Conservation (phyloP, 2,888 invertebrate genomes). For the Thalpophila matura region DNA sequence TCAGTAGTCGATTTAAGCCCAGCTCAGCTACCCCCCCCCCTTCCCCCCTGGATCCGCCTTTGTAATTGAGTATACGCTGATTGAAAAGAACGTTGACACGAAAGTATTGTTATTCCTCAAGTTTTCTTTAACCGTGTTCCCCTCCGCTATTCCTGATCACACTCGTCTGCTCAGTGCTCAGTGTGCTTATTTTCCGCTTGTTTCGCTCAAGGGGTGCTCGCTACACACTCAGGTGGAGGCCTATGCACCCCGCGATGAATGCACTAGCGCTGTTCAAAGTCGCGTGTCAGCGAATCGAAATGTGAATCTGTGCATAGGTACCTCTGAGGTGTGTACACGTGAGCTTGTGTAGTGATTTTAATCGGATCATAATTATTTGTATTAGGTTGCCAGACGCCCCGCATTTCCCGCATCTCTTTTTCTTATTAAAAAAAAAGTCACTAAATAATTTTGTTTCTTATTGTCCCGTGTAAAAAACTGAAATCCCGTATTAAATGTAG, state of each 20-base stretch:
- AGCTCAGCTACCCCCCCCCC: too few species aligned
- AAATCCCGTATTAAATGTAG: too few species aligned
- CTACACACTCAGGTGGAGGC: slow-evolving; percentile 30
- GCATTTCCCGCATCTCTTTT: too few species aligned
- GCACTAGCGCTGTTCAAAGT: slow-evolving; percentile 11
- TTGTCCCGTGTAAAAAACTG: too few species aligned
- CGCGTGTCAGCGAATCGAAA: slow-evolving; percentile 18
- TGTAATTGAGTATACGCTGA: too few species aligned
- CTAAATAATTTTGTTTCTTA: too few species aligned
- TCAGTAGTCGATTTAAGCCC: too few species aligned
- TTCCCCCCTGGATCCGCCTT: too few species aligned
- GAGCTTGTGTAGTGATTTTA: not conserved
- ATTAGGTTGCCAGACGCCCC: too few species aligned
- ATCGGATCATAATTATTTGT: too few species aligned
- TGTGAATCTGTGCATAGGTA: slow-evolving; percentile 18
- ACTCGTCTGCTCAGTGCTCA: slow-evolving; percentile 29
- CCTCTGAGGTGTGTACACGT: slow-evolving; percentile 31
- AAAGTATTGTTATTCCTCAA: not conserved
- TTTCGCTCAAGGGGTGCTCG: slow-evolving; percentile 20
- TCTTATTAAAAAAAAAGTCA: too few species aligned
- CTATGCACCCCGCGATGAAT: slow-evolving; percentile 6
- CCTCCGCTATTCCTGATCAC: slow-evolving; percentile 20
- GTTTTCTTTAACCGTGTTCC: slow-evolving; percentile 4
- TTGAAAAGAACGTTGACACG: slow-evolving; percentile 13
- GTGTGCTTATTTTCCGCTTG: slow-evolving; percentile 40